Base-by-base conservation (phyloP, 2,113 vertebrate genomes). In the Camelus dromedarius region DNA sequence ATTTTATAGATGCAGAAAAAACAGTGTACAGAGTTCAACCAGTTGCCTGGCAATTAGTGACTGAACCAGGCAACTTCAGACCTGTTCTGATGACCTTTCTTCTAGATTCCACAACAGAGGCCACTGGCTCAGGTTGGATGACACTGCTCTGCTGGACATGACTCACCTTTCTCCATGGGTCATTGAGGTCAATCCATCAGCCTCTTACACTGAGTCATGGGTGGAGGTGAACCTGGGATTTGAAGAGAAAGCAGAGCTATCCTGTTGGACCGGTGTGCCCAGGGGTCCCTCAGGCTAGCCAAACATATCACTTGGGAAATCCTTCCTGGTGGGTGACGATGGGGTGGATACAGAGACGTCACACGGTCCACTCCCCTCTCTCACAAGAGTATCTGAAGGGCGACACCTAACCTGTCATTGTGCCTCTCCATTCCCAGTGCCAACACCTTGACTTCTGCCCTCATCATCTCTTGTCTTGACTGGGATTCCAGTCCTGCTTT, bases 41-140 rank as follows among this genome's bases (percentile, higher is more conserved):
- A 60, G 24, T 24, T 90, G 30, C 69, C 64, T 8, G 26, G 56
- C 16, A 62, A 35, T 16, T n/a, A 28, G 15, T 85, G 66, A 56
- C 79, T 11, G 28, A 80, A 69, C 15, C 69, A 92, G 92, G 72
- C 67, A 77, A 81, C 35, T 56, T 73, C 67, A 56, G 46, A 95
- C 26, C 69, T 42, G 56, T 26, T 83, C 66, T 48, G 22, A 73
- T 89, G 77, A 95, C 91, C 88, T 96, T 95, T 97, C 89, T 83
- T 24, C 86, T 54, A 35, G 38, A 94, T 94, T 85, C 58, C 58
- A 87, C 60, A 75, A 28, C 22, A 67, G 54, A 32, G 32, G 60
- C 22, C 67, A 35, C 70, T 89, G 77, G 89, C 56, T 95, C 18
- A 15, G 67, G 82, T 66, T 32, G 50, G 18, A 58, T 93, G 70